Base-by-base conservation (phyloP, 2,888 invertebrate genomes). In the Ernsta delagoae region DNA sequence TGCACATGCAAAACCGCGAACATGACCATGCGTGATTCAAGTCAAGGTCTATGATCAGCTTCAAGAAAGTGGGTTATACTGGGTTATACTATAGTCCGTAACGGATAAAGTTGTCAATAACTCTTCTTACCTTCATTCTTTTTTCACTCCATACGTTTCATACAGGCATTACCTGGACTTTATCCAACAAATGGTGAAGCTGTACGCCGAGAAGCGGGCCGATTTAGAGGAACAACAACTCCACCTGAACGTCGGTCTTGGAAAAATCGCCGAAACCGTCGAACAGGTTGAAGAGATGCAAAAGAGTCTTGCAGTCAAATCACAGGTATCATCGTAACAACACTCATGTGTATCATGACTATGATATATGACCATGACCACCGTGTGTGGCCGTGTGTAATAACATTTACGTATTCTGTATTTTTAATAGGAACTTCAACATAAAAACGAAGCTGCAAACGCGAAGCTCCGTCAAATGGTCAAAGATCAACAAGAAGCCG, bases 271-370 rank as follows among this genome's bases (percentile, higher is more conserved):
- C 0, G 99, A 99, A 91, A 99, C 99, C 6, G 98, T 99, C 11
- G 99, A 99, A 81, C 99, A 99, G 88, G 99, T 99, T 11, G 99
- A 99, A 86, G 99, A 99, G 86, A 98, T 99, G 96, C 99, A 99
- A 87, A 99, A 99, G 90, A 99, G 99, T 70, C 95, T 99, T 70
- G 99, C 99, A 59, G 97, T 99, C 60, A 99, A 99, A 91, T 97
- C 98, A 69, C 97, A 97, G 93, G 96, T 96, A 79, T 48, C 4
- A 0, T 24, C 4, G 7, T 53, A 24, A 53, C 16, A 53, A 53
- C 24, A 53, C 3, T 4, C 31, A 31, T 31, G 31, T 31, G 31
- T 31, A 31, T 31, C 31, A 31, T 31, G 31, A 31, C 31, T 31
- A 41, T 7, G 3, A 41, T 41, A 8, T 41, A 41, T 41, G 7